Evolutionary conservation across 2,888 invertebrate genomes (phyloP).

Genomic region (Pollenia angustigena): DNA sequence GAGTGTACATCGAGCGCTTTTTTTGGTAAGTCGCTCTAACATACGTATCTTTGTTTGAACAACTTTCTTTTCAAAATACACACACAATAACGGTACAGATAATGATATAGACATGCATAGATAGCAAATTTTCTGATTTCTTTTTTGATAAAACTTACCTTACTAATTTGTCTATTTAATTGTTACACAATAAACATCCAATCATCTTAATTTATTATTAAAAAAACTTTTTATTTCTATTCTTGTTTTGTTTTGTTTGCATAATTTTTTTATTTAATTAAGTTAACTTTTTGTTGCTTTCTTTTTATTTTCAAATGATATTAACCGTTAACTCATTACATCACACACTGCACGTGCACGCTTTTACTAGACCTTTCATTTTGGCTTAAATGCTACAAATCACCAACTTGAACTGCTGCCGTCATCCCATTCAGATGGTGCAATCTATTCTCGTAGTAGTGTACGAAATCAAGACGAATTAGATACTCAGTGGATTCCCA

Average conservation of each 20-base stretch:
- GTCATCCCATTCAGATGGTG: slow-evolving; percentile 81
- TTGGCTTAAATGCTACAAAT: slow-evolving; percentile 71
- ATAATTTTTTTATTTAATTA: slow-evolving; percentile 48
- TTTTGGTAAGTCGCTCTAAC: too few relatives aligned
- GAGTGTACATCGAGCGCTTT: too few relatives aligned
- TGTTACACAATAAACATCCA: neutral
- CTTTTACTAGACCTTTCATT: slow-evolving; percentile 76
- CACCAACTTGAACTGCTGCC: slow-evolving; percentile 75
- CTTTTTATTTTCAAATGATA: slow-evolving; percentile 70
- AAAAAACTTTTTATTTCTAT: slow-evolving; percentile 1
- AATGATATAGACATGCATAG: too few relatives aligned
- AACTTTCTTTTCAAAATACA: too few relatives aligned
- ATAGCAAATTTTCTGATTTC: too few relatives aligned
- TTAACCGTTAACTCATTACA: slow-evolving; percentile 67
- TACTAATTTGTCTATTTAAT: neutral
- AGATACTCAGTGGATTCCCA: slow-evolving; percentile 74
- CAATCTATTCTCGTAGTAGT: slow-evolving; percentile 74
- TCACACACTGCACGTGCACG: slow-evolving; percentile 67
- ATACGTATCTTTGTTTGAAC: too few relatives aligned
- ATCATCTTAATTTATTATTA: neutral
- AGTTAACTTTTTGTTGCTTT: slow-evolving; percentile 70
- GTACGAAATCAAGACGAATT: slow-evolving; percentile 73
- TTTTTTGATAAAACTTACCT: too few relatives aligned
- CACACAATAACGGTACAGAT: too few relatives aligned
- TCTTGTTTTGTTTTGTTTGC: slow-evolving; percentile 5